Percentiles rank a stretch among this genome's conserved stretches.
phyloP scores from a whole-genome alignment of 2,797 vertebrate species.

The Hippopotamyrus pictus region DNA sequence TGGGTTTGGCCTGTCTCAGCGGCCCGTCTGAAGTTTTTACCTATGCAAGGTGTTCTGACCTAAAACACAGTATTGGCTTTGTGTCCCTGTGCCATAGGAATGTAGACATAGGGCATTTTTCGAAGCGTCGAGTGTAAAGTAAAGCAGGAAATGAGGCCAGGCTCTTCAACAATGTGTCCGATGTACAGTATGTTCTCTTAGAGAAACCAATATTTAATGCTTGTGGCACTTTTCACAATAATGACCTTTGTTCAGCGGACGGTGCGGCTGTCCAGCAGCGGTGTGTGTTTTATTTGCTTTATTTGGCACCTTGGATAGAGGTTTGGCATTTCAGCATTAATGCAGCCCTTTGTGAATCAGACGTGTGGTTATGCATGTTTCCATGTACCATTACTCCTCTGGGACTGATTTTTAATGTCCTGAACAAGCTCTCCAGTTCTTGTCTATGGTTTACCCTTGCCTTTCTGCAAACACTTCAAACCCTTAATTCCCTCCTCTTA shows the following conservation, averaged over 20 bases:
- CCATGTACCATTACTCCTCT: background rate
- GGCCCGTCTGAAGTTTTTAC: background rate
- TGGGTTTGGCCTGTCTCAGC: background rate
- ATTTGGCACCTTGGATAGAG: background rate
- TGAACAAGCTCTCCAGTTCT: background rate
- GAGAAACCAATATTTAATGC: constrained; percentile 3
- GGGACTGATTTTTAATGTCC: background rate
- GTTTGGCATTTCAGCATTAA: background rate
- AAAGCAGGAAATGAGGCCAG: background rate
- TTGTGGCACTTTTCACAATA: constrained; percentile 17
- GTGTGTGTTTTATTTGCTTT: background rate
- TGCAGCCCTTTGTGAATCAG: background rate
- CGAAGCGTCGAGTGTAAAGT: background rate
- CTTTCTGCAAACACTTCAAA: background rate
- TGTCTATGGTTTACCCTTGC: constrained; percentile 1
- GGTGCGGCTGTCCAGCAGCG: background rate
- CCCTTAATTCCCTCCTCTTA: constrained; percentile 14
- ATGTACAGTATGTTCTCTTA: background rate
- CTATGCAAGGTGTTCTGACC: background rate
- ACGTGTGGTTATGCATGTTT: background rate
- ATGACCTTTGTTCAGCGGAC: constrained; percentile 32
- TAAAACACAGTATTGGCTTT: background rate
- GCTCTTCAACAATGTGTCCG: constrained; percentile 17
- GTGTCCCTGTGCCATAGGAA: background rate
- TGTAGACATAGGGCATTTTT: background rate